Base-by-base conservation (phyloP, 2,888 invertebrate genomes). In the Caenorhabditis angaria region DNA sequence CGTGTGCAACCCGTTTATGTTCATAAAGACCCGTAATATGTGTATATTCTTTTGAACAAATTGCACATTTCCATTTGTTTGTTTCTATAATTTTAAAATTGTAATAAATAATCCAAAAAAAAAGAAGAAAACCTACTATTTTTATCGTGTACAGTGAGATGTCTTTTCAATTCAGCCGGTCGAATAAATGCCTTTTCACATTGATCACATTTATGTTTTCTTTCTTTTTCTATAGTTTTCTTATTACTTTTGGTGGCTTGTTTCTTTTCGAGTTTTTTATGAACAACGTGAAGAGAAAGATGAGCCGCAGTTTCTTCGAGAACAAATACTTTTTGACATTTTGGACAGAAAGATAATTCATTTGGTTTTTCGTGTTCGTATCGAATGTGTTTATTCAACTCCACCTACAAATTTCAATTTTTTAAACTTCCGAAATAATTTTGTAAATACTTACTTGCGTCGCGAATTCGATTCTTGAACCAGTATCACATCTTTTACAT, bases 161-260 rank as follows among this genome's bases (percentile, higher is more conserved):
- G 81, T 47, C 81, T 67, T 10, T 74, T 63, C 29, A 81, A 62
- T 25, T 81, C 81, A 1, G 72, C 35, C 12, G 80, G 78, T 25
- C 80, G 65, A 14, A 63, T 61, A 63, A 83, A 82, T 4, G 60
- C 51, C 57, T 83, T 83, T 4, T 50, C 48, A 61, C 83, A 83
- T 3, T 62, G 29, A 6, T 24, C 50, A 55, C 82, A 82, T 8
- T 27, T 24, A 28, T 61, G 65, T 14, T 69, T 68, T 29, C 48
- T 51, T 14, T 18, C 24, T 56, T 63, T 35, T 28, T 28, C 22
- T 20, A 41, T 20, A 2, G 47, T 1, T 24, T 22, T 65, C 57
- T 58, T 51, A 12, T n/a, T 56, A 32, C 35, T 56, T 22, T 35
- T n/a, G n/a, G 35, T 1, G 6, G 8, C 20, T 41, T 41, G 18